phyloP scores from a whole-genome alignment of 2,797 vertebrate species.

The Champsocephalus esox region DNA sequence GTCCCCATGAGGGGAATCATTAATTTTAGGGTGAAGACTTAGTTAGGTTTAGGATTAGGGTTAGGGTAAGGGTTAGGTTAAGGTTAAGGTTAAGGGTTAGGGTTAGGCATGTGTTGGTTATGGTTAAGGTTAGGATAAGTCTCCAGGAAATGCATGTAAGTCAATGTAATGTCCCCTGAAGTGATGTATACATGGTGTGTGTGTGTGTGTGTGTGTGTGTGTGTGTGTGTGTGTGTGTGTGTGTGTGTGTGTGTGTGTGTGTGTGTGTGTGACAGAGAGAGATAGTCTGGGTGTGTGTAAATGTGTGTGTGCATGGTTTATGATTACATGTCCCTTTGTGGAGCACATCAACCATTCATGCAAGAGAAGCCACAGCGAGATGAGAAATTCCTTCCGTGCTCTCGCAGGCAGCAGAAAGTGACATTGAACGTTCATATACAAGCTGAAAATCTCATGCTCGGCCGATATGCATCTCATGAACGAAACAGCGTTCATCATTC shows the following conservation, averaged over 20 bases:
- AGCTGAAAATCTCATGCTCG: conserved; percentile 65
- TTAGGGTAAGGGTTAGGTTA: too few relatives aligned
- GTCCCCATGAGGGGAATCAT: too few relatives aligned
- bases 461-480: conserved; percentile 71
- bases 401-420: conserved; percentile 62
- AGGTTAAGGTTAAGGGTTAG: too few relatives aligned
- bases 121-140: too few relatives aligned
- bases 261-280: conserved; percentile 5
- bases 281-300: conserved; percentile 42
- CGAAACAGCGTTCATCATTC: conserved; percentile 65
- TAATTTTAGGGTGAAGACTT: too few relatives aligned
- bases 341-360: conserved; percentile 71
- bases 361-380: conserved; percentile 58
- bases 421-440: conserved; percentile 66
- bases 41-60: too few relatives aligned
- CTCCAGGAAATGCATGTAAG: too few relatives aligned
- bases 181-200: too few relatives aligned
- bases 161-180: too few relatives aligned
- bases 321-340: conserved; percentile 70
- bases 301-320: conserved; percentile 47
- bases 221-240: background rate
- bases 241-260: background rate
- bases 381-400: conserved; percentile 60
- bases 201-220: conserved; percentile 40
- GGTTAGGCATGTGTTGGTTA: too few relatives aligned